Percentiles rank a stretch among this genome's conserved stretches.
Conservation (phyloP, 2,113 vertebrate genomes). For the Circaetus cinerascens region DNA sequence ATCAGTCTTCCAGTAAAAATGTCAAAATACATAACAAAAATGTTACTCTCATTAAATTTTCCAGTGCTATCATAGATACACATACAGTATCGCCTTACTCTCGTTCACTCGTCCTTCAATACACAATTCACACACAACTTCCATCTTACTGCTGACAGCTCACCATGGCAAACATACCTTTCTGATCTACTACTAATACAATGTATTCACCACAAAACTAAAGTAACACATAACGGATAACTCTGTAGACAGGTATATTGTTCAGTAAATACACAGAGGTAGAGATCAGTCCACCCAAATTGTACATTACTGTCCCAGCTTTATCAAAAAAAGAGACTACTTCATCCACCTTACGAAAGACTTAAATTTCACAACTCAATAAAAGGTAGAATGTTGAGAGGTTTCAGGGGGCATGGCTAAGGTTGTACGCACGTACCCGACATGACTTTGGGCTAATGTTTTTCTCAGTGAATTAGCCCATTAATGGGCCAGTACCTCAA, state of each 20-base stretch:
- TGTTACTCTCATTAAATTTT: neutral
- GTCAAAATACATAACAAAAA: neutral
- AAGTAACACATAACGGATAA: neutral
- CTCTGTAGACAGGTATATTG: neutral
- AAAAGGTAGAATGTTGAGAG: fast-evolving
- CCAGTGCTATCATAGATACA: neutral
- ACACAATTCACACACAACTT: neutral
- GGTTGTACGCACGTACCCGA: neutral
- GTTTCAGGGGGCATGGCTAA: neutral
- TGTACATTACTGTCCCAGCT: neutral
- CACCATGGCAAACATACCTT: neutral
- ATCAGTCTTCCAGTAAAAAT: neutral
- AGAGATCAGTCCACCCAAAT: neutral
- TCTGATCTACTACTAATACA: neutral
- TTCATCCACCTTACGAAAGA: neutral
- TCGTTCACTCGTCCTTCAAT: neutral
- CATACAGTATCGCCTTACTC: neutral
- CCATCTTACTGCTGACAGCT: neutral
- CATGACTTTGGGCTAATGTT: neutral
- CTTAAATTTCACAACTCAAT: neutral
- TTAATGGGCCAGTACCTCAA: neutral
- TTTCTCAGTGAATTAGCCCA: neutral
- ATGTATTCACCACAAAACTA: neutral
- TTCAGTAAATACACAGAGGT: fast-evolving
- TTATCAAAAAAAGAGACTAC: neutral